Evolutionary conservation across 2,888 invertebrate genomes (phyloP), one percentile per base, ranked within the genome.

Genomic region (Eupithecia subumbrata): DNA sequence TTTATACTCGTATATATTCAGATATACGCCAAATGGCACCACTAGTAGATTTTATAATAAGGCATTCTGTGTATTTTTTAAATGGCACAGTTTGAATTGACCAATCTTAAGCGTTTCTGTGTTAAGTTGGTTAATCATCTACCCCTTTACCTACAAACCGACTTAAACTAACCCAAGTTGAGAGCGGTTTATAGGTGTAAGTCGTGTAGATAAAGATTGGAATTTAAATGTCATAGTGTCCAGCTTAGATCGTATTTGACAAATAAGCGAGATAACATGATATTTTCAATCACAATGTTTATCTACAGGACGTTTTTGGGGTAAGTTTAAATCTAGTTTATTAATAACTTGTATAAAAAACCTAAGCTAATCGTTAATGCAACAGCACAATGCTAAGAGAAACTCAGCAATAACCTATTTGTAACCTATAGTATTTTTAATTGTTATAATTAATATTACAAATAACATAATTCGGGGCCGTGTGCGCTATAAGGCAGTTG

Each of bases 51-150:
- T 52, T 37, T 16, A 68, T 60, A 68, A 68, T 60, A 73, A 73
- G 56, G 68, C 67, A 73, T 68, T 67, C 37, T 67, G 48, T 43
- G 67, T 73, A 73, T 40, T 60, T 73, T 63, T 1, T 14, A 73
- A 73, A 73, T 73, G 73, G 69, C 69, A 68, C 68, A 43, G 60
- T 37, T 18, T 63, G 7, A 71, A 63, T 71, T 71, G 43, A 71
- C 63, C 71, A 43, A 43, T 63, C 68, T 43, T 30, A 63, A 45
- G 30, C 40, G 63, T 63, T 25, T 43, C 22, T 40, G 25, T 71
- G 71, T 25, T 71, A 30, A 63, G 11, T 43, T 71, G 43, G 52
- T 37, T 52, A 52, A 34, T 43, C 18, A 71, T 43, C 30, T 63
- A 71, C 14, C 25, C 12, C 25, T 60, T 25, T 14, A 5, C 22